Percentiles rank a stretch among this genome's conserved stretches.
Conservation (phyloP, 2,888 invertebrate genomes). For the Sepioteuthis lessoniana region DNA sequence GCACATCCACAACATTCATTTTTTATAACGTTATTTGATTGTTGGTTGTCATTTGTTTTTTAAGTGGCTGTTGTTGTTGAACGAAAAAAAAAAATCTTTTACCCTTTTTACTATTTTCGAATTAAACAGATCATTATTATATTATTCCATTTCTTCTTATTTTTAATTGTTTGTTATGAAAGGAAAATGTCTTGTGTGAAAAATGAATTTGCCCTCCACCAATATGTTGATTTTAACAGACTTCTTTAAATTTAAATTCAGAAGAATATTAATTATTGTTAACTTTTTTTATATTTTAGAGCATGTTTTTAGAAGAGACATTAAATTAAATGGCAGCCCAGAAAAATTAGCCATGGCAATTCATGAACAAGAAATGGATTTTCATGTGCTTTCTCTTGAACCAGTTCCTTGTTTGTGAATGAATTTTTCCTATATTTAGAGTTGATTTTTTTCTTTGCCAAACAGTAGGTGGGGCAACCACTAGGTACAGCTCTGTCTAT, state of each 20-base stretch:
- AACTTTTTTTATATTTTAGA: conserved; percentile 2
- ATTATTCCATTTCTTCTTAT: not conserved
- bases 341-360: not conserved
- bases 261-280: not conserved
- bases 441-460: not conserved
- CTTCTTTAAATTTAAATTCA: not conserved
- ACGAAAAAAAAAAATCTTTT: not conserved
- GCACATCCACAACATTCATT: not conserved
- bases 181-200: conserved; percentile 17
- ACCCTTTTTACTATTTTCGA: conserved; percentile 33
- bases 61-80: conserved; percentile 23
- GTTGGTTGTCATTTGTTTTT: conserved; percentile 23
- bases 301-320: not conserved
- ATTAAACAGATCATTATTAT: not conserved
- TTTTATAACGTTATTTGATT: conserved; percentile 21
- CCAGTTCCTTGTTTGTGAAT: conserved; percentile 23
- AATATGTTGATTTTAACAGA: not conserved
- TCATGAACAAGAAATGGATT: not conserved
- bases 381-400: not conserved
- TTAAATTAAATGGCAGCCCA: conserved; percentile 33
- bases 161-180: conserved; percentile 23
- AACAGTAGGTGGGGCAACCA: not conserved
- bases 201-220: conserved; percentile 8
- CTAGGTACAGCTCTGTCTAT: not conserved
- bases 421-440: conserved; percentile 15